Base-by-base conservation (phyloP, 2,113 vertebrate species). In the Saccopteryx leptura region DNA sequence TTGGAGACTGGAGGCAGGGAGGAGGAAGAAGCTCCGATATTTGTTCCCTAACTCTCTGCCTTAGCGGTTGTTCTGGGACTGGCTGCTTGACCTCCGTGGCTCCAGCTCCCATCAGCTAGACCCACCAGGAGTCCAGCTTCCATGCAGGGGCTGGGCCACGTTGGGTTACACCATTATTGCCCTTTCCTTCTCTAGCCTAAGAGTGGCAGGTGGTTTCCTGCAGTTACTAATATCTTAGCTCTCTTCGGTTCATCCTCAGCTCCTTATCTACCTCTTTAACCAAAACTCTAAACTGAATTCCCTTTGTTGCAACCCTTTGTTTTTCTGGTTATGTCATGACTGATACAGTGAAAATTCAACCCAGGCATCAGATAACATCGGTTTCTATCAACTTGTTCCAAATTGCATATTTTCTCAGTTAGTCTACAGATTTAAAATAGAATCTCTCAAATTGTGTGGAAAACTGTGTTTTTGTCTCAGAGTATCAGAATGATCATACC, bases 171-270 rank as follows among this genome's bases (percentile, higher is more conserved):
- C 2, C 7, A 12, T 75, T 23, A 10, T 26, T 72, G 19, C 39
- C 28, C 31, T 84, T 68, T 63, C 19, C 48, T 0, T 50, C 10
- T 89, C 4, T 50, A 28, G 31, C 5, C 4, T 60, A 71, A 75
- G 11, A 21, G 2, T 7, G 0, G 0, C 23, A 50, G 5, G 21
- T 50, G 2, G 13, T 39, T 75, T 80, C 19, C n/a, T 63, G 4
- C 1, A 24, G 4, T 33, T 87, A 24, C 39, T 82, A 33, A 21
- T 71, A 19, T 33, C 24, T 66, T 5, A 9, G 4, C 4, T 39
- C 24, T 24, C 12, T 58, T 21, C 39, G 12, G 2, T 46, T 80
- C 7, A 3, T n/a, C 54, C 9, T 85, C 18, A 19, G 23, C 1
- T 19, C 19, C n/a, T 79, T 80, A 15, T 90, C 46, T 26, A 89